These are phyloP conservation scores for Phycodurus eques DNA, from an alignment of 2,113 vertebrate species.

Conservation along the genomic window DNA sequence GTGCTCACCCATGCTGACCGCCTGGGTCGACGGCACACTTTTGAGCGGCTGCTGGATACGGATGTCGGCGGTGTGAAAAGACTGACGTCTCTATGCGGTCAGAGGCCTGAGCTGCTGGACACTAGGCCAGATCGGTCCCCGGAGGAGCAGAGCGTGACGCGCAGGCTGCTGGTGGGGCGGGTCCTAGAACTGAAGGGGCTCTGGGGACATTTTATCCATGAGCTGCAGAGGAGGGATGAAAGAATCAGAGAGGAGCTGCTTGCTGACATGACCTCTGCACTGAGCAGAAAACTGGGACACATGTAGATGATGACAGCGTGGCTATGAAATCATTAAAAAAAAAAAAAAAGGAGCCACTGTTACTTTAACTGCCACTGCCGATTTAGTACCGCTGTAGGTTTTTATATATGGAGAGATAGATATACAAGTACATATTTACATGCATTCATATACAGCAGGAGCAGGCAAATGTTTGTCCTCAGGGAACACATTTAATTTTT, in stretches of 20 bases:
- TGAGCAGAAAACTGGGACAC: conserved; percentile 47
- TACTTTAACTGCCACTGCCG: too few species aligned
- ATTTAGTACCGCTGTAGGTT: too few species aligned
- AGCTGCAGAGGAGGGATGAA: conserved; percentile 64
- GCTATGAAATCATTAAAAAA: not conserved
- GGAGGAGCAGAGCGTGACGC: conserved; percentile 2
- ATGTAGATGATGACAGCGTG: conserved; percentile 20
- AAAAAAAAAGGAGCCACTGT: too few species aligned
- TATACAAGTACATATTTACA: too few species aligned
- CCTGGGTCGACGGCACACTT: not conserved
- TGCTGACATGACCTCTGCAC: conserved; percentile 49
- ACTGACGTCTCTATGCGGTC: conserved; percentile 42
- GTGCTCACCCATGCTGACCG: conserved; percentile 52
- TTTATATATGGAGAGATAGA: too few species aligned
- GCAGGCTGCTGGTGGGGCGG: conserved; percentile 40
- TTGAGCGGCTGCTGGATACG: conserved; percentile 42
- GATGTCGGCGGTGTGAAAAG: conserved; percentile 30
- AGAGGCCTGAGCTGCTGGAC: conserved; percentile 58
- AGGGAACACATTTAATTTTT: too few species aligned
- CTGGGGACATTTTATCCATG: conserved; percentile 57
- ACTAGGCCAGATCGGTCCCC: conserved; percentile 17
- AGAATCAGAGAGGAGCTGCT: conserved; percentile 55
- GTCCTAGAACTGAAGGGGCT: conserved; percentile 45
- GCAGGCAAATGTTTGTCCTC: too few species aligned
- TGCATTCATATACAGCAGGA: too few species aligned